Evolutionary conservation across 1,140 invertebrate genomes (phyloP), one percentile per base, ranked within the genome.

Genomic region (Drosophila burlai): DNA sequence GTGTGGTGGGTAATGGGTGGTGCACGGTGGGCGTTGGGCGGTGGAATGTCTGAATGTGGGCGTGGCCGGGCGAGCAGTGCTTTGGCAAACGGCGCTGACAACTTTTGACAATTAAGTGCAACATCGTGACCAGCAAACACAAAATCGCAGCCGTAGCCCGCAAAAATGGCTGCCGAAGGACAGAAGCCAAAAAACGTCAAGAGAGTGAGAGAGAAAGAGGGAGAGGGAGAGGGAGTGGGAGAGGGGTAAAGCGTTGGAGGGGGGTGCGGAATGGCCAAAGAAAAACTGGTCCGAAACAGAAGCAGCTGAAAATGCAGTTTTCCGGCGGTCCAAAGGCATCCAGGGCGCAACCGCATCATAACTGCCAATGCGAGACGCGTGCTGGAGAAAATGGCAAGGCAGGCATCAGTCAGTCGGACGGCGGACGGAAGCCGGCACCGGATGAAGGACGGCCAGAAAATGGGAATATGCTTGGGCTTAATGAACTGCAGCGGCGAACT

Each of bases 41-140:
- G 3, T 34, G 34, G 34, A 2, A 13, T 11, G 34, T 36, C 11
- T 4, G 11, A 36, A 4, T 13, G 34, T 36, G 34, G 34, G 36
- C 36, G 36, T 36, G 34, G 34, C 34, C 11, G 10, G 10, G 34
- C 34, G 4, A 36, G 34, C 34, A 36, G 34, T 36, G 34, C 34
- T 36, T 36, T 36, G 34, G 11, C 34, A 36, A 36, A 36, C 34
- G 34, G 34, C 34, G 34, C 34, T 36, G 34, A 79, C 76, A 79
- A 79, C 76, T 79, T 79, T 80, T 54, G 76, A 79, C 76, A 79
- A 79, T 79, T 79, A 79, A 79, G 76, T 79, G 76, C 76, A 79
- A 79, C 76, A 79, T 79, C 76, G 76, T 79, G 76, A 79, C 76
- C 60, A 65, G 76, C 60, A 79, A 79, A 79, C 76, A 71, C 76